Percentiles rank a stretch among this genome's conserved stretches.
These are phyloP conservation scores for Salpingus planirostris DNA, from an alignment of 2,888 invertebrate genomes.

Conservation along the genomic window DNA sequence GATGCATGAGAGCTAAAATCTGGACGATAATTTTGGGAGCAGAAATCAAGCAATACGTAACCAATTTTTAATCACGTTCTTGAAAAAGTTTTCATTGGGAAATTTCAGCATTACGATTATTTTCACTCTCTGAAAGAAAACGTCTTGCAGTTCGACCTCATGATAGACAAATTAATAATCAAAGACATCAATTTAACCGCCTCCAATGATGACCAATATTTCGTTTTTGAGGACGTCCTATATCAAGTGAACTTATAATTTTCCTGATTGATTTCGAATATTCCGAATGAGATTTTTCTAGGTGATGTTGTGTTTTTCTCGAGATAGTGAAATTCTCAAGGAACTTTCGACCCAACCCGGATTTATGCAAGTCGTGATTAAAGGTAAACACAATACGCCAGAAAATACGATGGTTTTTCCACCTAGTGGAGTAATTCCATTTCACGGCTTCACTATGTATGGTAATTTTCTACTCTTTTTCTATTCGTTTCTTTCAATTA, in stretches of 20 bases:
- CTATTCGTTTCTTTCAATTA: background rate
- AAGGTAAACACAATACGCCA: conserved; percentile 57
- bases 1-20: conserved; percentile 65
- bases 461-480: conserved; percentile 49
- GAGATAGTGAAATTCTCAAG: conserved; percentile 73
- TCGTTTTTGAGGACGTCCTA: conserved; percentile 92
- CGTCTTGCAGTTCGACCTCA: conserved; percentile 80
- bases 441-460: conserved; percentile 97
- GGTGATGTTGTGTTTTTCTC: conserved; percentile 84
- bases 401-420: conserved; percentile 75
- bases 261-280: too few species aligned
- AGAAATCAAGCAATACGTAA: conserved; percentile 59
- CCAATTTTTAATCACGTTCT: too few species aligned
- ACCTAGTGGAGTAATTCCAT: conserved; percentile 90
- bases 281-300: too few species aligned
- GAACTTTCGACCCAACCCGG: conserved; percentile 55
- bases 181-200: conserved; percentile 95
- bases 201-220: conserved; percentile 95
- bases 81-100: background rate
- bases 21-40: conserved; percentile 85
- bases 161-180: conserved; percentile 89
- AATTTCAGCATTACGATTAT: conserved; percentile 57
- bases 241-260: conserved; percentile 91
- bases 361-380: conserved; percentile 65
- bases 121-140: conserved; percentile 73